Evolutionary conservation across 1,140 invertebrate genomes (phyloP), one percentile per base, ranked within the genome.

Genomic region (Monomorium pharaonis): DNA sequence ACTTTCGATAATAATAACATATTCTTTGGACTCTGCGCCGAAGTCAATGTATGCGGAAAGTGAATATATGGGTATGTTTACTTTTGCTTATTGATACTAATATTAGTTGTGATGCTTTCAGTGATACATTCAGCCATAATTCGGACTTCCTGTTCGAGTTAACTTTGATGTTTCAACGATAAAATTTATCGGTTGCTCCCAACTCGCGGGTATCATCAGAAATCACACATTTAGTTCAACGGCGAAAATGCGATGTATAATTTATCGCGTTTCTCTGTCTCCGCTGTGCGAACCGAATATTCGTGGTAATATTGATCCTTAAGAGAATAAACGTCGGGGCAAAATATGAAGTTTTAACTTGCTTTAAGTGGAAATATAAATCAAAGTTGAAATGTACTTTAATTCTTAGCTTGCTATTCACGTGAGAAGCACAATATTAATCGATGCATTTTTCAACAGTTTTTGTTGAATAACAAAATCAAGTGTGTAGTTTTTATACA

Each of bases 101-200:
- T 51, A 30, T n/a, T 30, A 80, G 69, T 80, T 49, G 76, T 27
- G 30, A 67, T 69, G 76, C 60, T 67, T 80, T 51, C 37, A n/a
- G 18, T 18, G 6, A 24, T 18, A 42, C n/a, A 33, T 51, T 69
- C 30, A 51, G 9, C 21, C 44, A 42, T 80, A 80, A 80, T 69
- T 80, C 44, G 44, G 21, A 27, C 4, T 78, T 33, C 9, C 75
- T 24, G n/a, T 12, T 78, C 33, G 75, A 65, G 44, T 49, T 65
- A 65, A 65, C n/a, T 78, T n/a, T 78, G 75, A 78, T n/a, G 14
- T 65, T 78, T 78, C n/a, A 18, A 65, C 42, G 60, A 42, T 49
- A 78, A 78, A 78, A 78, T 65, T 27, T 78, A 65, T 65, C 27
- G 42, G 49, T 7, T 78, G n/a, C 9, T 65, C 5, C n/a, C 4